Percentiles rank a stretch among this genome's conserved stretches.
Evolutionary conservation across 2,797 vertebrate species (phyloP).

Genomic region (Cryptoblepharus egeriae): DNA sequence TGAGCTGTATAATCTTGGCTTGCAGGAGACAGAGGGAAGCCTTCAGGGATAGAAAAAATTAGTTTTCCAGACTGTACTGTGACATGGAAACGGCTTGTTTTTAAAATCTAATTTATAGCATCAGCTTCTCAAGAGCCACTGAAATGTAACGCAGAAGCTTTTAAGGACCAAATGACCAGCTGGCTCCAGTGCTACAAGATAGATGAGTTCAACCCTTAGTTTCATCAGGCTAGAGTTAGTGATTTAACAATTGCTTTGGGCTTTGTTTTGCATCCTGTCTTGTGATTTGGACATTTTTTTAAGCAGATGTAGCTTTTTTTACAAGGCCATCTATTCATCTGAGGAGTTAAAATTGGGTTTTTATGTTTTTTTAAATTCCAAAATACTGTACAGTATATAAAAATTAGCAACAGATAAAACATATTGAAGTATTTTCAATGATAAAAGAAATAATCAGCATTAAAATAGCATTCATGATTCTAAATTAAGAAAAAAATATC

Average conservation of each 20-base stretch:
- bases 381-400: neutral
- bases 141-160: slow-evolving; percentile 2
- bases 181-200: slow-evolving; percentile 6
- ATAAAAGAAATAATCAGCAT: neutral
- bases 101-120: neutral
- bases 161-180: neutral
- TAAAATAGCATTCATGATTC: neutral
- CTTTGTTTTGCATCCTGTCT: slow-evolving; percentile 7
- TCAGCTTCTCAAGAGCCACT: slow-evolving; percentile 11
- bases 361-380: neutral
- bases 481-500: neutral
- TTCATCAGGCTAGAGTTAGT: neutral
- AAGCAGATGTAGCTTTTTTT: neutral
- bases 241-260: rapidly evolving
- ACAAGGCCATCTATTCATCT: too few species aligned
- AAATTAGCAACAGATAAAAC: neutral
- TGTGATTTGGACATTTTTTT: neutral
- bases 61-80: neutral
- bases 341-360: neutral
- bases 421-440: neutral
- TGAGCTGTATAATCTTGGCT: neutral
- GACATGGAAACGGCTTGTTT: neutral
- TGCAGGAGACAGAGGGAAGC: neutral
- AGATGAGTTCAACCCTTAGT: neutral
- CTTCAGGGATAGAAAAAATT: neutral